phyloP scores from a whole-genome alignment of 2,113 vertebrate species.

The Pampusana beccarii region DNA sequence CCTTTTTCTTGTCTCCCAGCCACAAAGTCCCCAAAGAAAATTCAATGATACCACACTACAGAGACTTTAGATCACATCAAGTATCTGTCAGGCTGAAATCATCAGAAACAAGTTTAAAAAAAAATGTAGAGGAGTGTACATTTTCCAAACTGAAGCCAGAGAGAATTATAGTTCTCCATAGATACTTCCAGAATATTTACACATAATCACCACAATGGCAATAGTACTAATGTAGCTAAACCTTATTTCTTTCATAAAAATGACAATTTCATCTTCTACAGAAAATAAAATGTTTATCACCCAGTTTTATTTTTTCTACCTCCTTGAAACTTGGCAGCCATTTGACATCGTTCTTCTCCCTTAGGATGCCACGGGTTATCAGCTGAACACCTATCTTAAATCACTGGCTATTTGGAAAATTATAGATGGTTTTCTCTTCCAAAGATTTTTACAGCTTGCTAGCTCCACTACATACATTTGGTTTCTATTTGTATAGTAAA shows the following conservation, averaged over 20 bases:
- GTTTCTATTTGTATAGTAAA: neutral
- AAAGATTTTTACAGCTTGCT: neutral
- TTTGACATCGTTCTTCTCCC: neutral
- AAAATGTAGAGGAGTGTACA: neutral
- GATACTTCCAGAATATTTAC: neutral
- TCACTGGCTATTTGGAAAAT: neutral
- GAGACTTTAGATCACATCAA: neutral
- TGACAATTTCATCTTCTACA: neutral
- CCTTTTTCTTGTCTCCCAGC: neutral
- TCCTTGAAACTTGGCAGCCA: neutral
- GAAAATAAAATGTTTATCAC: neutral
- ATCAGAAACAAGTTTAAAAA: neutral
- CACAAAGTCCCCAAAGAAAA: neutral
- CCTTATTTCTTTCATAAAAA: neutral
- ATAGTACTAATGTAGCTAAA: neutral
- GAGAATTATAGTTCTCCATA: neutral
- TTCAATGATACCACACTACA: neutral
- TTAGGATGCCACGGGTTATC: neutral
- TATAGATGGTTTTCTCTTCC: neutral
- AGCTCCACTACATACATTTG: neutral
- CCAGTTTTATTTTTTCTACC: neutral
- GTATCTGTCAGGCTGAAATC: neutral
- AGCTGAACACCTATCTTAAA: neutral
- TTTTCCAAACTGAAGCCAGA: neutral
- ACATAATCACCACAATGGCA: neutral